A percentile compares a stretch with the other conserved stretches of the same genome.
Conservation (phyloP, 2,888 invertebrate genomes). For the Erebia ligea region DNA sequence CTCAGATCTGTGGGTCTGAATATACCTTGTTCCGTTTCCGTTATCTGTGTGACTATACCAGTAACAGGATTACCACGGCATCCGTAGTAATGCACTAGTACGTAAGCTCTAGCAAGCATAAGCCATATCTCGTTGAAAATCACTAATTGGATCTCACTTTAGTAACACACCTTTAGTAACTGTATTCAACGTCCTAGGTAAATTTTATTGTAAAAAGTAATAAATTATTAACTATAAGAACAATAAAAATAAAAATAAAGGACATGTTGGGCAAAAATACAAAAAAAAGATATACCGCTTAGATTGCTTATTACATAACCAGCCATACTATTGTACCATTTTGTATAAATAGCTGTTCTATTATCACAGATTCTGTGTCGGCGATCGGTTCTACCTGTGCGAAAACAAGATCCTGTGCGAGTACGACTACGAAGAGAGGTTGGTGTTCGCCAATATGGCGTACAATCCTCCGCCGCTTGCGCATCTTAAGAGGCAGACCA, state of each 20-base stretch:
- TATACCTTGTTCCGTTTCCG: too few relatives aligned
- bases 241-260: too few relatives aligned
- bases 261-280: too few relatives aligned
- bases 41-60: slow-evolving; percentile 12
- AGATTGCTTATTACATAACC: not conserved
- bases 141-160: slow-evolving; percentile 59
- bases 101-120: slow-evolving; percentile 37
- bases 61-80: slow-evolving; percentile 54
- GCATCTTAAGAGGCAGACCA: slow-evolving; percentile 89
- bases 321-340: not conserved
- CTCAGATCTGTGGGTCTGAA: too few relatives aligned
- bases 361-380: slow-evolving; percentile 95
- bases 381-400: slow-evolving; percentile 97
- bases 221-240: too few relatives aligned
- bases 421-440: slow-evolving; percentile 97
- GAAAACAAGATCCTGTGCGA: slow-evolving; percentile 99
- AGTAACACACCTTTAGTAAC: slow-evolving; percentile 46
- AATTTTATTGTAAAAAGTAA: not conserved
- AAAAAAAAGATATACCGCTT: too few relatives aligned
- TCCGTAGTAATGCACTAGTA: slow-evolving; percentile 50
- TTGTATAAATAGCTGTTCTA: slow-evolving; percentile 15
- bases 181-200: slow-evolving; percentile 35
- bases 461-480: slow-evolving; percentile 93
- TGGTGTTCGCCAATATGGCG: slow-evolving; percentile 97
- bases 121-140: slow-evolving; percentile 42